phyloP scores from a whole-genome alignment of 1,140 invertebrate genomes.

The Hirudo medicinalis region DNA sequence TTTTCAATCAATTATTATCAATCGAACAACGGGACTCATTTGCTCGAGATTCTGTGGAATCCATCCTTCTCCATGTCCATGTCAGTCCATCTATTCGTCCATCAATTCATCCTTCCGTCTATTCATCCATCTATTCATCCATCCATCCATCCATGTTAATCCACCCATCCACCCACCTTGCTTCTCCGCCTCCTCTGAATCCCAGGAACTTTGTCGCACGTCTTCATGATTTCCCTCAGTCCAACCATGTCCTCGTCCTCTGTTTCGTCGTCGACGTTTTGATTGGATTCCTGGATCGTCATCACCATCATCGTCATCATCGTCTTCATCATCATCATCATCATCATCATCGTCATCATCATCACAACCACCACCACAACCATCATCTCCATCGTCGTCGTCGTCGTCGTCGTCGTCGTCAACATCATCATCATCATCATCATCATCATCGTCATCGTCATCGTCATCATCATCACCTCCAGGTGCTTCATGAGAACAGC shows the following conservation, averaged over 20 bases:
- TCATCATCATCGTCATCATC: constrained; percentile 98
- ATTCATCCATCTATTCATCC: too few species aligned
- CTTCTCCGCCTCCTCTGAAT: not conserved
- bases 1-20: too few species aligned
- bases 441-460: not conserved
- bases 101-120: too few species aligned
- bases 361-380: constrained; percentile 98
- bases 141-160: too few species aligned
- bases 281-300: not conserved
- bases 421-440: not conserved
- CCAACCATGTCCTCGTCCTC: not conserved
- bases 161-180: not conserved
- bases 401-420: not conserved
- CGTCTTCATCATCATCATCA: not conserved
- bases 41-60: too few species aligned
- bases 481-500: constrained; percentile 98
- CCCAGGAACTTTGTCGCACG: constrained; percentile 1
- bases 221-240: constrained; percentile 5
- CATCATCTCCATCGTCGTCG: constrained; percentile 49
- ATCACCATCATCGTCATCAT: not conserved
- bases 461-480: constrained; percentile 88
- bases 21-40: too few species aligned
- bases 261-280: constrained; percentile 8
- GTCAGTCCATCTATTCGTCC: too few species aligned
- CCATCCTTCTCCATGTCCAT: too few species aligned